Evolutionary conservation across 2,113 vertebrate species (phyloP), one percentile per base, ranked within the genome.

Genomic region (Xiphias gladius): DNA sequence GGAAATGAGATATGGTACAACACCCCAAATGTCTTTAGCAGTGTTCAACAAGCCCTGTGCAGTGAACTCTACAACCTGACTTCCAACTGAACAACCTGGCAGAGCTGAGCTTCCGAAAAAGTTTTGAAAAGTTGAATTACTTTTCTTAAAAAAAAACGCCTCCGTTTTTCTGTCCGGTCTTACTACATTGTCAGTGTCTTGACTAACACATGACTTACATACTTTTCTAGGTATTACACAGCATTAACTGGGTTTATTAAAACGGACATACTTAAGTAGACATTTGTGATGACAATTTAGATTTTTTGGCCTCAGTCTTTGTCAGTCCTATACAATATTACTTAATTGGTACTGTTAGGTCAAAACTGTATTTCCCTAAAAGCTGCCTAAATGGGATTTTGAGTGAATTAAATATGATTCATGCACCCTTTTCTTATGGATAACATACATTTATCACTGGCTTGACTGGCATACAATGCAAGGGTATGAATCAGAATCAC

Each of bases 1-100:
- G 80, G 77, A 80, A 78, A 88, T 68, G 75, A 87, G 82, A 84
- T 79, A 64, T 11, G 37, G 62, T 70, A 39, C 79, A 79, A 32
- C 2, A 9, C 46, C 41, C 65, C 35, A 58, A 74, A 83, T 82
- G 75, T 86, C 79, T 88, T 69, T 26, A 76, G 55, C 30, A 61
- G 43, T 77, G 80, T 82, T 77, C 24, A 79, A 76, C 84, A 79
- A 63, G 43, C 41, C 58, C 64, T 14, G 52, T 1, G 63, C 77
- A 24, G 2, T 82, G 80, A 86, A 76, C 76, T 85, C 70, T 13
- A 7, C 22, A 52, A n/a, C 17, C 76, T 14, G 39, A 83, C 50
- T 68, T 75, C 64, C 59, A 66, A 0, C 62, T 11, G 63, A 73
- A 54, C 17, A 22, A 39, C 48, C 62, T 37, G 9, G 24, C 73